A percentile compares a stretch with the other conserved stretches of the same genome.
phyloP scores from a whole-genome alignment of 2,888 invertebrate genomes.

The Apeira syringaria region DNA sequence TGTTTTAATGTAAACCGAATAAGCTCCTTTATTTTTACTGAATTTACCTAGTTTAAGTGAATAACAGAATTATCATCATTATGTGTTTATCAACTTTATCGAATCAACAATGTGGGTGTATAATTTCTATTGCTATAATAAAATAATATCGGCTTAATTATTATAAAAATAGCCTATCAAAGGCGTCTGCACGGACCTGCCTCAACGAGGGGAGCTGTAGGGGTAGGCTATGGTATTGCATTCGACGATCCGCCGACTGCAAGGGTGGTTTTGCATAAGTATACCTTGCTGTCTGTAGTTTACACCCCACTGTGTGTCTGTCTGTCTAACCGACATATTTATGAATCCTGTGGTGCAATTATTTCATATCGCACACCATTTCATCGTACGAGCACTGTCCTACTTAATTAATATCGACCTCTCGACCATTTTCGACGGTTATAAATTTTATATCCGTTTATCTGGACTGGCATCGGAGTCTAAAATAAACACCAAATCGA shows the following conservation, averaged over 20 bases:
- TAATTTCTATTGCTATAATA: conserved; percentile 33
- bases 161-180: conserved; percentile 73
- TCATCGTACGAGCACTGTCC: conserved; percentile 20
- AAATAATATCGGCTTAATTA: conserved; percentile 48
- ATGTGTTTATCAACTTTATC: conserved; percentile 34
- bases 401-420: conserved; percentile 33
- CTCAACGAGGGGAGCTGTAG: conserved; percentile 73
- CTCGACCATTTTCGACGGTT: conserved; percentile 45
- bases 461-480: conserved; percentile 52
- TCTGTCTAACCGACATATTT: conserved; percentile 71
- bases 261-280: conserved; percentile 74
- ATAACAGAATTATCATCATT: too few relatives aligned
- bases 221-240: conserved; percentile 79
- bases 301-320: conserved; percentile 64
- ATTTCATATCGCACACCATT: too few relatives aligned
- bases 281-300: conserved; percentile 55
- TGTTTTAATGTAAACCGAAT: too few relatives aligned
- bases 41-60: too few relatives aligned
- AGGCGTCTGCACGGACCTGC: conserved; percentile 69
- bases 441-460: conserved; percentile 66
- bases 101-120: conserved; percentile 17
- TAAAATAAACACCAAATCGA: conserved; percentile 71
- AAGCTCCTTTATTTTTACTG: too few relatives aligned
- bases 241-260: conserved; percentile 69
- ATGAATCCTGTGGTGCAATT: conserved; percentile 70